Evolutionary conservation across 1,140 invertebrate genomes (phyloP).

Genomic region (Drosophila setifemur): DNA sequence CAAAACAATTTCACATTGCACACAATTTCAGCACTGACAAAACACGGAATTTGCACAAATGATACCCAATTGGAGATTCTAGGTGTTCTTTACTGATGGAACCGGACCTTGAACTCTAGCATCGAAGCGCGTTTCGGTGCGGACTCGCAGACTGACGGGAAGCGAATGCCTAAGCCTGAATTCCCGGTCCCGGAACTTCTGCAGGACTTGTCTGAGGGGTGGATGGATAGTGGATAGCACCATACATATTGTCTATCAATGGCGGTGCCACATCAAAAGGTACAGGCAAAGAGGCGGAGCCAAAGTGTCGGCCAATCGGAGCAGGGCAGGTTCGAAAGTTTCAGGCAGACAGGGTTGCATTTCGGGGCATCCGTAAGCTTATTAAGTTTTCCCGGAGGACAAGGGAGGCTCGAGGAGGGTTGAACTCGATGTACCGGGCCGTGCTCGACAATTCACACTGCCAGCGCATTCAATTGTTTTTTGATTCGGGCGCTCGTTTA

Average conservation of each 20-base stretch:
- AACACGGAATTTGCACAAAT: background rate
- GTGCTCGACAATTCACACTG: constrained; percentile 12
- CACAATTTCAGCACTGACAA: constrained; percentile 3
- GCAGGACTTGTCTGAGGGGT: constrained; percentile 54
- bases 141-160: constrained; percentile 44
- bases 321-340: constrained; percentile 28
- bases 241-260: constrained; percentile 30
- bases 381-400: constrained; percentile 46
- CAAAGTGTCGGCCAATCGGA: constrained; percentile 39
- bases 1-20: constrained; percentile 29
- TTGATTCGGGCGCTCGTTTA: constrained; percentile 64
- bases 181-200: constrained; percentile 20
- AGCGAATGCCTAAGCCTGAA: constrained; percentile 56
- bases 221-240: constrained; percentile 5
- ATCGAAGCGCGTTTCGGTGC: constrained; percentile 51
- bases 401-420: background rate
- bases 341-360: constrained; percentile 43
- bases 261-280: constrained; percentile 67
- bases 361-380: constrained; percentile 62
- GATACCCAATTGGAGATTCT: background rate
- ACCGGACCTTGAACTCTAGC: constrained; percentile 6
- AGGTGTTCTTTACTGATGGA: background rate
- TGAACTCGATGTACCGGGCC: background rate
- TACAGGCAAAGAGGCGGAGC: constrained; percentile 49
- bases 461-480: constrained; percentile 60